Percentiles rank a stretch among this genome's conserved stretches.
These are phyloP conservation scores for Holothuria scabra DNA, from an alignment of 53 echinoderm and acorn worm species.

Conservation along the genomic window DNA sequence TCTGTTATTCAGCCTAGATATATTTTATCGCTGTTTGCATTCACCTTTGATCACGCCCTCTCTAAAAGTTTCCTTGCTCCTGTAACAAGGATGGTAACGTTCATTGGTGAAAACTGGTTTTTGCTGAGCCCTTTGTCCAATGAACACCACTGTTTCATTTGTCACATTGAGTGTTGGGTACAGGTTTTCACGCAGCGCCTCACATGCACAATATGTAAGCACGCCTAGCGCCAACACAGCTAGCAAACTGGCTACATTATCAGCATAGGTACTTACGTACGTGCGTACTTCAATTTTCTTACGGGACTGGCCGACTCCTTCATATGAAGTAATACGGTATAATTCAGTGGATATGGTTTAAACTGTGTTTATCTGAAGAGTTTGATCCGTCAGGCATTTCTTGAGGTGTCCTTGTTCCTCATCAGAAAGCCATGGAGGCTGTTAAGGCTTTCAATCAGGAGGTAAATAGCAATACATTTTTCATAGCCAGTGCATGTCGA, in stretches of 20 bases:
- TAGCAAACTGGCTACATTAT: background rate
- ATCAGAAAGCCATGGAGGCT: constrained; percentile 70
- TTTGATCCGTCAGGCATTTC: no score
- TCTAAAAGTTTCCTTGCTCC: no score
- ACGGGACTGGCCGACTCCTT: no score
- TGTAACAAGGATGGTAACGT: background rate
- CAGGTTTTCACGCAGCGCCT: constrained; percentile 12
- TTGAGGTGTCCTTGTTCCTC: no score
- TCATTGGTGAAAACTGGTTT: background rate
- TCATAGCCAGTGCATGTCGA: no score
- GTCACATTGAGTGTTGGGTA: background rate
- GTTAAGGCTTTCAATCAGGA: constrained; percentile 89
- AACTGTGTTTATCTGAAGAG: no score
- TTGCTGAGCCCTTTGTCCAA: background rate
- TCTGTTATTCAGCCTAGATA: no score
- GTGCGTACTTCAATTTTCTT: no score
- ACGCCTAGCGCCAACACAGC: background rate
- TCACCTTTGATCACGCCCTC: constrained; percentile 6
- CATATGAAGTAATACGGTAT: no score
- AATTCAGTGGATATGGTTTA: no score
- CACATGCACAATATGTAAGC: background rate
- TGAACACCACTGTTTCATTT: constrained; percentile 2
- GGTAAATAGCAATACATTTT: constrained; percentile 50
- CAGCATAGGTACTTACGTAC: background rate
- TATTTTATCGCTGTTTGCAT: no score